Percentiles rank a stretch among this genome's conserved stretches.
These are phyloP conservation scores for Apis florea DNA, from an alignment of 1,140 invertebrate genomes.

Conservation along the genomic window DNA sequence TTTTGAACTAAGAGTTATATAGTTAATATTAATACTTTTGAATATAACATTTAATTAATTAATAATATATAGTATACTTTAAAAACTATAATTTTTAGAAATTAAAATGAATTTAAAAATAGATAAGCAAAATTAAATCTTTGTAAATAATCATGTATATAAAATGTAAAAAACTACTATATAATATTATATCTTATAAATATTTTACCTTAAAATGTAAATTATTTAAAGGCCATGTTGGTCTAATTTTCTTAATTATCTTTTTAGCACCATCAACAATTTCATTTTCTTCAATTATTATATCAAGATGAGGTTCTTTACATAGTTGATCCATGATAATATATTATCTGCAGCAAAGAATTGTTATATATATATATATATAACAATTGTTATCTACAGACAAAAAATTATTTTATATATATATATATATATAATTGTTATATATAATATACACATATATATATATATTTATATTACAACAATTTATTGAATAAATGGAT, in stretches of 20 bases:
- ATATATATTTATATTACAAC: neutral
- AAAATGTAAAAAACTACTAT: neutral
- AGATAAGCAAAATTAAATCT: neutral
- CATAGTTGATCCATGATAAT: slow-evolving; percentile 23
- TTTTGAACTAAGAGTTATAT: neutral
- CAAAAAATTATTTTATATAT: no score
- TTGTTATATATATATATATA: no score
- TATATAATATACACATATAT: neutral
- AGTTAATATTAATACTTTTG: neutral
- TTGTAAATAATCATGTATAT: neutral
- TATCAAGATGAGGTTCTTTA: slow-evolving; percentile 72
- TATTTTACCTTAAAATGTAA: slow-evolving; percentile 80
- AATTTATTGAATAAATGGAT: neutral
- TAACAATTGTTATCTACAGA: neutral
- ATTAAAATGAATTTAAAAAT: neutral
- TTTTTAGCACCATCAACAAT: slow-evolving; percentile 80
- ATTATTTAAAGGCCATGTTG: slow-evolving; percentile 79
- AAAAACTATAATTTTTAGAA: neutral
- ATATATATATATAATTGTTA: no score
- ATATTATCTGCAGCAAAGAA: neutral
- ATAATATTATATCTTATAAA: neutral
- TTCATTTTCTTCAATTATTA: slow-evolving; percentile 81
- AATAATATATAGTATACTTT: neutral
- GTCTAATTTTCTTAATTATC: slow-evolving; percentile 80
- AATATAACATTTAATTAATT: neutral